A percentile compares a stretch with the other conserved stretches of the same genome.
Conservation (phyloP, 2,113 vertebrate species). For the Syngnathus typhle region DNA sequence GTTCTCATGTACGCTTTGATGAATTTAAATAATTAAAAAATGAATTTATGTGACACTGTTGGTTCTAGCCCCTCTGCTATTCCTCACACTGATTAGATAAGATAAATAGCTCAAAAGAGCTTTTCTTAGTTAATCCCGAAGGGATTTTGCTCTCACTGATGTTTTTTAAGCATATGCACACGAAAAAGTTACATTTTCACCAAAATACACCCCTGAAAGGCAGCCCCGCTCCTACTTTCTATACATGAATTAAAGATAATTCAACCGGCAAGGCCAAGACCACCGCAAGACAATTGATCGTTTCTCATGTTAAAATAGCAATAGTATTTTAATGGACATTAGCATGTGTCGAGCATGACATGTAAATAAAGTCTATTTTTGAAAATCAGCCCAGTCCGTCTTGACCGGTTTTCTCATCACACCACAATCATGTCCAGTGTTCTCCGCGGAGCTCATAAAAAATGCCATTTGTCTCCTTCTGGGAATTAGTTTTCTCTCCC, state of each 20-base stretch:
- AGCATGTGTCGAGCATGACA: slow-evolving; percentile 7
- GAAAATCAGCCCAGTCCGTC: slow-evolving; percentile 9
- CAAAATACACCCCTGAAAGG: too few relatives aligned
- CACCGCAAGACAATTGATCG: neutral
- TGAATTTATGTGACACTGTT: neutral
- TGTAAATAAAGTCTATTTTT: slow-evolving; percentile 41
- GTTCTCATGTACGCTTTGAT: neutral
- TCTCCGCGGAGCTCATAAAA: slow-evolving; percentile 19
- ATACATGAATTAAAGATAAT: slow-evolving; percentile 54
- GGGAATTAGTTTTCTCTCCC: neutral
- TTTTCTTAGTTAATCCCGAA: slow-evolving; percentile 48
- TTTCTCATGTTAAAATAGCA: neutral
- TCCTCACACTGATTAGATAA: slow-evolving; percentile 21
- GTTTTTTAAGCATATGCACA: too few relatives aligned
- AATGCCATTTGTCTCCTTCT: slow-evolving; percentile 6
- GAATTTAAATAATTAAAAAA: neutral
- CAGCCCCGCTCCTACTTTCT: slow-evolving; percentile 47
- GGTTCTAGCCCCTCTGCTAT: neutral
- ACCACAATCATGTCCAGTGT: slow-evolving; percentile 60
- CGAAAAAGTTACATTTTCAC: too few relatives aligned
- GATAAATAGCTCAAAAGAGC: slow-evolving; percentile 49
- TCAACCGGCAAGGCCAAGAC: neutral
- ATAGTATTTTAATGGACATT: slow-evolving; percentile 14
- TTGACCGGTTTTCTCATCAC: slow-evolving; percentile 29
- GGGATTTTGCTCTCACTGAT: too few relatives aligned